phyloP scores from a whole-genome alignment of 2,797 vertebrate species.

The Neosilurus hyrtlii region DNA sequence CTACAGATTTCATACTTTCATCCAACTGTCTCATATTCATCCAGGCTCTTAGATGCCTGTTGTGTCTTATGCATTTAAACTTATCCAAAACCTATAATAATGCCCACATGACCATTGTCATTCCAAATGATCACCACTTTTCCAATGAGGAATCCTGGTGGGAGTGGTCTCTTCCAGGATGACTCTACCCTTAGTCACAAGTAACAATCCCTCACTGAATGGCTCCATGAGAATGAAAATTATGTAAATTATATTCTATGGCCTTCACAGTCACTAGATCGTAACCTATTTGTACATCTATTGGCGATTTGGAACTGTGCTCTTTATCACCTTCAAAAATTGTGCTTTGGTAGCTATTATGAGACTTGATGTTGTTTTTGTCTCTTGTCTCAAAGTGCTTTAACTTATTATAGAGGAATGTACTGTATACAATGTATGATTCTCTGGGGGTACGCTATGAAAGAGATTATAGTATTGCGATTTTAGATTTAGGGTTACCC shows the following conservation, averaged over 20 bases:
- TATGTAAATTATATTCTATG: not conserved
- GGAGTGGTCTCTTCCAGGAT: too few relatives aligned
- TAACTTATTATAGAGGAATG: not conserved
- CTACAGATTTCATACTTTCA: constrained; percentile 46
- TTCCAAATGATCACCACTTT: not conserved
- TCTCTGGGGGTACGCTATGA: not conserved
- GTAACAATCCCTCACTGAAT: not conserved
- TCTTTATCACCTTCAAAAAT: not conserved
- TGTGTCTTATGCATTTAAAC: constrained; percentile 32
- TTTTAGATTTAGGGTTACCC: not conserved
- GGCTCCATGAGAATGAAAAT: not conserved
- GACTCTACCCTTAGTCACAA: not conserved
- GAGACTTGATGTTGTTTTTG: not conserved
- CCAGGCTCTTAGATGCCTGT: constrained; percentile 43
- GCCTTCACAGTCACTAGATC: not conserved
- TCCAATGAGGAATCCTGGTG: not conserved
- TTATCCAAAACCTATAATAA: constrained; percentile 29
- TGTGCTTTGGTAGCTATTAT: not conserved
- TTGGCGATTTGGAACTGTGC: not conserved
- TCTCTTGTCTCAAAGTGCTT: not conserved
- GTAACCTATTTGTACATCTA: too few relatives aligned
- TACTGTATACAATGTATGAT: not conserved
- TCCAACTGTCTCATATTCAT: constrained; percentile 54
- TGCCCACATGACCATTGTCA: not conserved
- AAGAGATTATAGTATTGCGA: not conserved